Evolutionary conservation across 2,797 vertebrate species (phyloP).

Genomic region (Odontamblyopus rebecca): DNA sequence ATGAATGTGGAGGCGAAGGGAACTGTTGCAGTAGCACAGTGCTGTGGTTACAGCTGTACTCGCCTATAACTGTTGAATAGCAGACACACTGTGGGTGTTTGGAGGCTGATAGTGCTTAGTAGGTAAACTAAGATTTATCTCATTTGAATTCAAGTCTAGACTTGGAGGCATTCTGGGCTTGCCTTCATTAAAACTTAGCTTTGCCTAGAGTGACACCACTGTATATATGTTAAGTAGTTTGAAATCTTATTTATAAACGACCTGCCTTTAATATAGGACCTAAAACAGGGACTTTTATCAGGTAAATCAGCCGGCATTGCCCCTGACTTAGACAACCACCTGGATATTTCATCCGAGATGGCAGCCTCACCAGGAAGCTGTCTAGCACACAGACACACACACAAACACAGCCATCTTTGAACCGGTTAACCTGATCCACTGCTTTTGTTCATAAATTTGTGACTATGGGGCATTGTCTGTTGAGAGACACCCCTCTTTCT

Average conservation of each 20-base stretch:
- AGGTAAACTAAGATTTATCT: slow-evolving; percentile 30
- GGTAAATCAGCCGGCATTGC: slow-evolving; percentile 34
- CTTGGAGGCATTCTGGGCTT: slow-evolving; percentile 25
- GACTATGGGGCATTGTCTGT: slow-evolving; percentile 51
- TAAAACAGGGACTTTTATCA: slow-evolving; percentile 22
- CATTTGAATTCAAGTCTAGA: slow-evolving; percentile 23
- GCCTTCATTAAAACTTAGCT: slow-evolving; percentile 28
- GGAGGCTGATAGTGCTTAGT: slow-evolving; percentile 25
- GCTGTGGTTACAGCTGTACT: slow-evolving; percentile 40
- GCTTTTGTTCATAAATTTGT: slow-evolving; percentile 51
- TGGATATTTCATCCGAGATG: slow-evolving; percentile 48
- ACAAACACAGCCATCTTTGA: slow-evolving; percentile 26
- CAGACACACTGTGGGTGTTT: slow-evolving; percentile 12
- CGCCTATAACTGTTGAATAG: slow-evolving; percentile 48
- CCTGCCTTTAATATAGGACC: slow-evolving; percentile 11
- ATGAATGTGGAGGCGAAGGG: slow-evolving; percentile 34
- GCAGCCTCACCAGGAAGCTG: slow-evolving; percentile 43
- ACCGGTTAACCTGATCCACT: slow-evolving; percentile 42
- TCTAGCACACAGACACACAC: slow-evolving; percentile 17
- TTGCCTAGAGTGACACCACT: slow-evolving; percentile 8
- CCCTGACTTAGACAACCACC: slow-evolving; percentile 38
- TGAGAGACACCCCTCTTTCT: slow-evolving; percentile 58
- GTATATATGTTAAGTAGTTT: neutral
- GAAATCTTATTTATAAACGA: slow-evolving; percentile 6
- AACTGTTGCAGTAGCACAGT: slow-evolving; percentile 38